A percentile compares a stretch with the other conserved stretches of the same genome.
Evolutionary conservation across 2,113 vertebrate species (phyloP).

Genomic region (Actenoides hombroni): DNA sequence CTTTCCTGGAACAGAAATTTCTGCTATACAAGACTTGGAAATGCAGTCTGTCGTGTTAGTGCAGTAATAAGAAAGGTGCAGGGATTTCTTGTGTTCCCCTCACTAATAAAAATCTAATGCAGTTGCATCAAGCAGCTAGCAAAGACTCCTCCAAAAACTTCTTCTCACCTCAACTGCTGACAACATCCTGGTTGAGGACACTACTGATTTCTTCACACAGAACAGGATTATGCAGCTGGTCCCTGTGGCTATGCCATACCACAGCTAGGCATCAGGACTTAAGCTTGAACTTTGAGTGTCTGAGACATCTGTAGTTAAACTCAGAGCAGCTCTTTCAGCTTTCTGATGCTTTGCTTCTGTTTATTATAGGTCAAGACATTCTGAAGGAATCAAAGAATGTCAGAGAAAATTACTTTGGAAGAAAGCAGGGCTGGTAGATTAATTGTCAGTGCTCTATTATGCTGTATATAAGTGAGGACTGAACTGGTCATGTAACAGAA

Average conservation of each 20-base stretch:
- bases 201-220: not conserved
- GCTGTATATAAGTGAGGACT: not conserved
- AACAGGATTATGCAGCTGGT: not conserved
- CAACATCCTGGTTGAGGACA: not conserved
- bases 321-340: not conserved
- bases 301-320: not conserved
- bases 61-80: not conserved
- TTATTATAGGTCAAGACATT: not conserved
- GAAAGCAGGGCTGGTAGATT: not conserved
- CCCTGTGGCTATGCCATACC: not conserved
- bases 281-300: not conserved
- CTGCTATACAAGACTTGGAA: not conserved
- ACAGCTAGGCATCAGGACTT: not conserved
- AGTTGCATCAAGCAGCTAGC: not conserved
- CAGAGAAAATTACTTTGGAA: not conserved
- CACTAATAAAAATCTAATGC: not conserved
- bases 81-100: not conserved
- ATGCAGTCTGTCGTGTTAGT: not conserved
- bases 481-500: not conserved
- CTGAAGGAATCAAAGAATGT: not conserved
- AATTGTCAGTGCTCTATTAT: not conserved
- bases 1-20: constrained; percentile 10
- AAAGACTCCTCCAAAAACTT: not conserved
- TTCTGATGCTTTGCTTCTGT: not conserved
- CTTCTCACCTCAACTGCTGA: not conserved